A percentile compares a stretch with the other conserved stretches of the same genome.
These are phyloP conservation scores for Bubo blakistoni DNA, from an alignment of 2,113 vertebrate species.

Conservation along the genomic window DNA sequence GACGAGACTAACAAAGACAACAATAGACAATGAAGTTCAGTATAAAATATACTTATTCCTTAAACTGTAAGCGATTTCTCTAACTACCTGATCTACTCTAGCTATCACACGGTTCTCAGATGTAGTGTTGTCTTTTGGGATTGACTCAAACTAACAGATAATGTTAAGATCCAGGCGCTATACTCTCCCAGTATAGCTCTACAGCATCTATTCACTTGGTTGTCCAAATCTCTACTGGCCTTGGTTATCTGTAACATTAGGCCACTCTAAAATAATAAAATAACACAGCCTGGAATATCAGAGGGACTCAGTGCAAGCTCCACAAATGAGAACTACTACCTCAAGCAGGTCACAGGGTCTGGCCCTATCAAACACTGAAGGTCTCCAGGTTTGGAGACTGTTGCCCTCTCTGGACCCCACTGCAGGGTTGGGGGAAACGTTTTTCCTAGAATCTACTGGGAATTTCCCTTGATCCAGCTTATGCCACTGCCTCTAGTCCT, in stretches of 20 bases:
- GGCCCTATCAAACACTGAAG: neutral
- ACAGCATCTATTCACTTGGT: neutral
- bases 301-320: neutral
- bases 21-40: neutral
- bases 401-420: neutral
- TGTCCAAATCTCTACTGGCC: neutral
- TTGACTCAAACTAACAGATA: neutral
- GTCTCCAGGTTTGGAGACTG: neutral
- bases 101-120: neutral
- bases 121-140: neutral
- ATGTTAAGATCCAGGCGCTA: neutral
- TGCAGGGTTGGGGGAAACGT: neutral
- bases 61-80: neutral
- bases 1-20: neutral
- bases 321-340: neutral
- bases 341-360: neutral
- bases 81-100: neutral
- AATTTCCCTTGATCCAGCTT: neutral
- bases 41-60: neutral
- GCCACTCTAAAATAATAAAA: neutral
- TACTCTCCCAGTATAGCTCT: neutral
- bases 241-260: neutral
- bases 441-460: neutral
- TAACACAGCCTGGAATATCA: neutral
- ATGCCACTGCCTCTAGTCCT: neutral